Percentiles rank a stretch among this genome's conserved stretches.
These are phyloP conservation scores for Stenodera caucasica DNA, from an alignment of 2,888 invertebrate genomes.

Conservation along the genomic window DNA sequence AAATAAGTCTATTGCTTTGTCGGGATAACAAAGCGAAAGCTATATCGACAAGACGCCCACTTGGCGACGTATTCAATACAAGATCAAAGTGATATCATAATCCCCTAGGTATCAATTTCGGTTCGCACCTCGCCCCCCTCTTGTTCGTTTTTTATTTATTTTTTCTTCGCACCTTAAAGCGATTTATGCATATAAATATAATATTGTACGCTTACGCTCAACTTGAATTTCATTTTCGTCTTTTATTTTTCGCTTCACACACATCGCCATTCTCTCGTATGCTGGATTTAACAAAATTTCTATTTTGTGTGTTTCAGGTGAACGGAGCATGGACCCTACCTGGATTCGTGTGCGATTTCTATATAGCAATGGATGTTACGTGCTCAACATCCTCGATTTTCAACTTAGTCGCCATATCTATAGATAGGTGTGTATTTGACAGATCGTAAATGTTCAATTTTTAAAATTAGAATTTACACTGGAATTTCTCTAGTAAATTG, in stretches of 20 bases:
- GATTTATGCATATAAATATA: not conserved
- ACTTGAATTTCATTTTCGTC: not conserved
- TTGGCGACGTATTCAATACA: constrained; percentile 4
- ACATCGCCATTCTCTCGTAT: not conserved
- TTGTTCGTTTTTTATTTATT: not conserved
- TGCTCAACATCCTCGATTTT: constrained; percentile 98
- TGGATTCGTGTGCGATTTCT: constrained; percentile 91
- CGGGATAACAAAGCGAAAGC: not conserved
- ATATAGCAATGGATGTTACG: constrained; percentile 97
- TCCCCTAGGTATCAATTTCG: constrained; percentile 18
- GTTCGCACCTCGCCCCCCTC: not conserved
- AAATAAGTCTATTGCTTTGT: not conserved
- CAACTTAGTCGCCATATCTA: constrained; percentile 96
- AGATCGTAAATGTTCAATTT: not conserved
- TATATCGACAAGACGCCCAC: not conserved
- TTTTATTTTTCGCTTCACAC: no score
- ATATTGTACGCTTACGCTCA: not conserved
- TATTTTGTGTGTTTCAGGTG: constrained; percentile 63
- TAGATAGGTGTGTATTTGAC: constrained; percentile 79
- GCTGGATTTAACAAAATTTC: not conserved
- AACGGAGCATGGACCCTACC: constrained; percentile 90
- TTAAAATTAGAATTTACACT: not conserved
- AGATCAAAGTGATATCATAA: constrained; percentile 17
- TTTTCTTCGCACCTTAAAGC: not conserved
- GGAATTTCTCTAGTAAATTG: not conserved